Evolutionary conservation across 1,140 invertebrate species (phyloP), one percentile per base, ranked within the genome.

Genomic region (Tetramorium alpestre): DNA sequence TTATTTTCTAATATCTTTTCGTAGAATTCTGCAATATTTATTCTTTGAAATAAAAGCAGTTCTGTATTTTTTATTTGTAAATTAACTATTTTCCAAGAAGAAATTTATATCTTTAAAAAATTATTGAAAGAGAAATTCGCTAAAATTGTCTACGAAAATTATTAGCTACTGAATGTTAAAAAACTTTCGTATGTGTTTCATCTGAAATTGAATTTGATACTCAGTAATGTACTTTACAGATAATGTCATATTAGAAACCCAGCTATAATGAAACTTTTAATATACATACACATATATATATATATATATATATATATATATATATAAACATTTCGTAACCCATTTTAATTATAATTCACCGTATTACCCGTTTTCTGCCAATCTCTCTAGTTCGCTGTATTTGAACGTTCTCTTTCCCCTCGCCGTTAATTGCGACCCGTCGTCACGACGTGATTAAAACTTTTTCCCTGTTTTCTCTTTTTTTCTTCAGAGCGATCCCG

Each of bases 391-490:
- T 18, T 1, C 5, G 11, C 33, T 28, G 13, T 10, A 72, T 11
- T 84, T 47, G 54, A 84, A 2, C 13, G 6, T 33, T 73, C 80
- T 58, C 54, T 73, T 70, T 60, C n/a, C 54, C 18, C 16, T 73
- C 49, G 72, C 25, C 54, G 4, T 84, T 84, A 84, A 84, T 73
- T 73, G 28, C 67, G 54, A 73, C 5, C 25, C 41, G 67, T 82
- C 69, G 54, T 58, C 67, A 38, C 80, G 62, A 38, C 25, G 54
- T 73, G 80, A 84, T 84, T 84, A 73, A 84, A 84, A 84, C 67
- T 73, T 84, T 72, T 72, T 47, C 18, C 54, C 41, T 11, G 10
- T n/a, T 25, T 18, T 51, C 18, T 73, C 25, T 56, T 64, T 49
- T 54, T 69, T 58, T 69, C 18, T 22, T 47, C 54, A 38, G 13